Percentiles rank a stretch among this genome's conserved stretches.
These are phyloP conservation scores for Panorpa germanica DNA, from an alignment of 2,888 invertebrate species.

Conservation along the genomic window DNA sequence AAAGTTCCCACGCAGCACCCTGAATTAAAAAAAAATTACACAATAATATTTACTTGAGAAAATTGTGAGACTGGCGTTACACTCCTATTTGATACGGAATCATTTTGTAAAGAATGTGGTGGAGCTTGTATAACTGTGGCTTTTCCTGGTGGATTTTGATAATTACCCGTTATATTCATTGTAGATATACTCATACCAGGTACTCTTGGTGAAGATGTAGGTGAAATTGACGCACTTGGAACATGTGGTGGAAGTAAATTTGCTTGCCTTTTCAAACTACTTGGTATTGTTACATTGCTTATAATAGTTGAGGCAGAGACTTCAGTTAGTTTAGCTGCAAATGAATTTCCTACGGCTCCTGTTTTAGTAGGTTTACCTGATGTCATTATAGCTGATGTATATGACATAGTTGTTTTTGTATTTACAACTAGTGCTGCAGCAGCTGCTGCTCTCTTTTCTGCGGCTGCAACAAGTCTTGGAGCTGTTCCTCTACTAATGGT, in stretches of 20 bases:
- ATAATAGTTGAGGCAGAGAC: slow-evolving; percentile 30
- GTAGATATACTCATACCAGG: slow-evolving; percentile 16
- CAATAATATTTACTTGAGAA: too few species aligned
- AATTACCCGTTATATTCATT: slow-evolving; percentile 13
- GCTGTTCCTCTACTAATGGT: slow-evolving; percentile 22
- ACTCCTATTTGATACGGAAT: too few species aligned
- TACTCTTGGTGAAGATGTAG: slow-evolving; percentile 9
- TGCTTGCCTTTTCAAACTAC: background rate
- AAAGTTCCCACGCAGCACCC: too few species aligned
- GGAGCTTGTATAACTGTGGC: slow-evolving; percentile 29
- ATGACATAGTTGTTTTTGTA: slow-evolving; percentile 35
- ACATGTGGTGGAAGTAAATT: background rate
- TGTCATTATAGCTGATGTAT: slow-evolving; percentile 34
- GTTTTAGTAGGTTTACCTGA: slow-evolving; percentile 22
- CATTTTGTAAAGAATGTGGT: too few species aligned
- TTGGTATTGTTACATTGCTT: slow-evolving; percentile 12
- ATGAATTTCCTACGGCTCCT: slow-evolving; percentile 18
- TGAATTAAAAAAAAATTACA: too few species aligned
- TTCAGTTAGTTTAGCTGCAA: slow-evolving; percentile 29
- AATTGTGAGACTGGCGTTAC: too few species aligned
- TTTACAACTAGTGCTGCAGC: slow-evolving; percentile 13
- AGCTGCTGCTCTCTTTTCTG: slow-evolving; percentile 15
- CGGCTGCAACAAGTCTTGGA: slow-evolving; percentile 19
- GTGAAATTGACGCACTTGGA: slow-evolving; percentile 3
- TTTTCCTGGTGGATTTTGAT: slow-evolving; percentile 18